Evolutionary conservation across 1,140 invertebrate genomes (phyloP), one percentile per base, ranked within the genome.

Genomic region (Solenopsis invicta): DNA sequence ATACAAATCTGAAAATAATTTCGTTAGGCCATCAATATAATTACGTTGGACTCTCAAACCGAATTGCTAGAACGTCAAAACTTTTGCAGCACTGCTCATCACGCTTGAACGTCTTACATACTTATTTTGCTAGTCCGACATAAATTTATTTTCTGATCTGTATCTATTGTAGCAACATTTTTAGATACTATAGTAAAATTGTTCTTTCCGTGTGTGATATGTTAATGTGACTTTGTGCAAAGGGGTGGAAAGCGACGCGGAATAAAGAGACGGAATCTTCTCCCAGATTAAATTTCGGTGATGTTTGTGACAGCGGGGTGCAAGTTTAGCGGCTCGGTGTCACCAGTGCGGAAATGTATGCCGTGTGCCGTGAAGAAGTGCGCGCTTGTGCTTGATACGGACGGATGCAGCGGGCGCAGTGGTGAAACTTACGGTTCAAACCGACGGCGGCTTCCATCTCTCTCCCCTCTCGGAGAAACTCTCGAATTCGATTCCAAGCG

Each of bases 371-470:
- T 45, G 52, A 72, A 50, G 13, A 56, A 59, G n/a, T 67, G 24
- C 67, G 41, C 52, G 78, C 52, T 24, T 45, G 59, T 78, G 45
- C 21, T 45, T 48, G 61, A 13, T 61, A 75, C 37, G 21, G 41
- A 41, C n/a, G n/a, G 34, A 54, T 18, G 64, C 45, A 29, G 69
- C 67, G 69, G 29, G 37, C 41, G 69, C 80, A 74, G 69, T 75
- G 13, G 13, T 84, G 29, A 61, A 74, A 84, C 80, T 84, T 84
- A 84, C 80, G 56, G 41, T 84, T 84, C 13, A 84, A 74, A 84
- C 21, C 69, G 80, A 84, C 69, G 69, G 54, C 56, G 41, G 54
- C 29, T 84, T 48, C 45, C 69, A 69, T 81, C 54, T 54, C 41
- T 67, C 21, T 50, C 16, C 37, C 13, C 67, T 24, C 37, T 41